Evolutionary conservation across 1,140 invertebrate species (phyloP), one percentile per base, ranked within the genome.

Genomic region (Zaprionus ornatus): DNA sequence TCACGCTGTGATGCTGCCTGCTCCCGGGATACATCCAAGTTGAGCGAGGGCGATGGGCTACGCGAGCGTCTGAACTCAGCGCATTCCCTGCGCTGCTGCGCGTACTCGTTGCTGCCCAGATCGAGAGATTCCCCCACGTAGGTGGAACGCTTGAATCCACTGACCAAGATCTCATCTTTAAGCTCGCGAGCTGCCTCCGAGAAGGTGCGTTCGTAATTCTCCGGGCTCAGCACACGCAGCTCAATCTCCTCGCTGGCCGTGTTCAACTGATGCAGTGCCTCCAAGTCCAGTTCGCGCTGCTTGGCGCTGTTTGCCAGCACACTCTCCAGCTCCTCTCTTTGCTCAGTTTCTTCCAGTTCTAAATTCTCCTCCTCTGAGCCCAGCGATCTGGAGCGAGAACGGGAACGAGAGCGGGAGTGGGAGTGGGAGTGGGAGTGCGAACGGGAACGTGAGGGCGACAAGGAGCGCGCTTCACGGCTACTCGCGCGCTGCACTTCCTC

Each of bases 61-160:
- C 70, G 70, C 15, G 91, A 92, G 19, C 84, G 69, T 42, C 57
- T 59, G 5, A 91, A 85, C 6, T 55, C 40, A 6, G 75, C 78
- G 0, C 71, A 65, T 35, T 87, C 68, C 0, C 76, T 42, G 0
- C 88, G 71, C 27, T 76, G 40, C 13, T 82, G 42, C 21, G 64
- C 66, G 25, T 76, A 88, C 21, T 92, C 84, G 32, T 71, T 73
- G 15, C 71, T 73, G n/a, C 71, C 76, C 5, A 90, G 57, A 40
- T 92, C 91, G 4, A 90, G 23, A 2, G 90, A 92, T 17, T 91
- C 90, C 0, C 91, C 91, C 3, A 92, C 91, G 50, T 92, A 92
- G 5, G 87, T 91, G 27, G 91, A 92, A 0, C 91, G 81, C 69
- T 91, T 92, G 12, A 92, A 92, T 9, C 81, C 88, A 3, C 71